Evolutionary conservation across 2,113 vertebrate species (phyloP).

Genomic region (Bagarius yarrelli): DNA sequence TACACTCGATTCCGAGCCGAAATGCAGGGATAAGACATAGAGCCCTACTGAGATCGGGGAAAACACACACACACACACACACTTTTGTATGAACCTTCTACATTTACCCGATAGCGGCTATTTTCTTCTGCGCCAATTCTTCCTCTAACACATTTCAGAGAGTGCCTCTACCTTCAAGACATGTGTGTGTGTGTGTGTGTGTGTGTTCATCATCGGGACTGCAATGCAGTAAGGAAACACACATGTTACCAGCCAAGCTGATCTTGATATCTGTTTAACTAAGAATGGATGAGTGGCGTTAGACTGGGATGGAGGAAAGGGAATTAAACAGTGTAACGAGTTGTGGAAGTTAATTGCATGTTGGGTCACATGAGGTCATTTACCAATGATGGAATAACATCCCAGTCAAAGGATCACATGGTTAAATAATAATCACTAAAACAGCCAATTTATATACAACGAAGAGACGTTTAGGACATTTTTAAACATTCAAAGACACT

Average conservation of each 20-base stretch:
- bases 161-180: too few species aligned
- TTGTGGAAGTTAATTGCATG: neutral
- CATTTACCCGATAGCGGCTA: neutral
- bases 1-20: neutral
- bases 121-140: neutral
- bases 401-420: too few species aligned
- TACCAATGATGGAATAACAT: too few species aligned
- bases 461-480: too few species aligned
- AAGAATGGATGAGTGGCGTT: neutral
- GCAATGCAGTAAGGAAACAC: neutral
- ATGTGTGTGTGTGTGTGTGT: neutral
- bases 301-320: too few species aligned
- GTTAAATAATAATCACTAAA: too few species aligned
- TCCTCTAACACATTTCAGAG: neutral
- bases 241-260: neutral
- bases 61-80: constrained; percentile 15
- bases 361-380: neutral
- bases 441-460: too few species aligned
- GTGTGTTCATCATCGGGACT: neutral
- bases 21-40: neutral
- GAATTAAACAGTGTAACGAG: neutral
- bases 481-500: too few species aligned
- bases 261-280: neutral
- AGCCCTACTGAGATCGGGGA: neutral
- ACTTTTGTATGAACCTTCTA: neutral